Evolutionary conservation across 2,888 invertebrate species (phyloP), one percentile per base, ranked within the genome.

Genomic region (Tiliacea aurago): DNA sequence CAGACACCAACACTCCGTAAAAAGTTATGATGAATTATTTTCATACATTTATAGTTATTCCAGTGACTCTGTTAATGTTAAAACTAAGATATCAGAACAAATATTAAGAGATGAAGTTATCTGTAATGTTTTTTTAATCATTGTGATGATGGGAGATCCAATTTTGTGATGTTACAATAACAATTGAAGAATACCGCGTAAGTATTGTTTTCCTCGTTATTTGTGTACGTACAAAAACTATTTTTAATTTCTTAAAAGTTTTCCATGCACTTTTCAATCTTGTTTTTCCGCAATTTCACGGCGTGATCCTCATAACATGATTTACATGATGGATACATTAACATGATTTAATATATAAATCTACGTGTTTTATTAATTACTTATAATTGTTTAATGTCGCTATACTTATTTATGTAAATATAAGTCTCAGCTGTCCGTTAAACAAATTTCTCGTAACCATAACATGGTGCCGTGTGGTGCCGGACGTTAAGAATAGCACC

Each of bases 11-110:
- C 62, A 58, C 65, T 81, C 76, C 78, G 73, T 84, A 84, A 86
- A 86, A 89, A 91, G 91, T 91, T 90, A 90, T 85, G 86, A 93
- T 89, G 87, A 90, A 88, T 90, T 87, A 86, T 90, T 88, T 88
- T 87, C 76, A 83, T 86, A 76, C 82, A 86, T 73, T 78, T 79
- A 86, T 84, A 84, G 89, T 90, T 84, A 86, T 88, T 79, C 62
- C 76, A 80, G 87, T 85, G 83, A 83, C 78, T 73, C 86, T 70
- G 68, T 84, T 88, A 73, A 84, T 74, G 87, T 91, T 90, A 75
- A 77, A 81, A 87, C 70, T 81, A 64, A 86, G 81, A 81, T 86
- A 79, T 78, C 64, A 72, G 66, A 83, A 85, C 83, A 89, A 88
- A 89, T 79, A 79, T 63, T 81, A 83, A 78, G 77, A 80, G 78